These are phyloP conservation scores for Mythimna pallens DNA, from an alignment of 2,888 invertebrate species.

Conservation along the genomic window DNA sequence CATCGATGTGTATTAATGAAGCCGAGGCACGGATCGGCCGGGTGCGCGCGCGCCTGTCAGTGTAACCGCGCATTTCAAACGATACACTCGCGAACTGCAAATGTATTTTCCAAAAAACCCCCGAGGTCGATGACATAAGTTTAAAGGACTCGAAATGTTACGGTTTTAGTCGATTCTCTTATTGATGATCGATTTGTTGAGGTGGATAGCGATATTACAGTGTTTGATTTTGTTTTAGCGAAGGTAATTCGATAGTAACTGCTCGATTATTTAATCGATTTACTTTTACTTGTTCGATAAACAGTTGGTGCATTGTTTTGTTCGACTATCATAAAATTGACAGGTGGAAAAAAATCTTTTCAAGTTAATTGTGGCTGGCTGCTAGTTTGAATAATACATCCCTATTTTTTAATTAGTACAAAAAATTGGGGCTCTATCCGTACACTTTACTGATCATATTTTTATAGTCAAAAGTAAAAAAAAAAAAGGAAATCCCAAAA, in stretches of 20 bases:
- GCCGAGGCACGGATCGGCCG: conserved; percentile 79
- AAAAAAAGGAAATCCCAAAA: too few relatives aligned
- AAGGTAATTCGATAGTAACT: conserved; percentile 41
- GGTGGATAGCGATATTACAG: conserved; percentile 65
- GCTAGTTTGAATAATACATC: neutral
- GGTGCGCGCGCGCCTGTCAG: conserved; percentile 80
- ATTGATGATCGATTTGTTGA: conserved; percentile 63
- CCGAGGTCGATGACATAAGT: conserved; percentile 78
- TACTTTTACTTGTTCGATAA: conserved; percentile 32
- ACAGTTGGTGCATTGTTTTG: conserved; percentile 46
- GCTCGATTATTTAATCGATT: conserved; percentile 39
- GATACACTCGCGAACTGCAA: conserved; percentile 78
- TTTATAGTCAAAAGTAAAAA: too few relatives aligned
- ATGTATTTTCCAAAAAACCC: conserved; percentile 69
- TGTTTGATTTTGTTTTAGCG: conserved; percentile 60
- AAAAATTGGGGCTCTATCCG: too few relatives aligned
- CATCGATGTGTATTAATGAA: conserved; percentile 87
- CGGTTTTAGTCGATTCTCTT: conserved; percentile 65
- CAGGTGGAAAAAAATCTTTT: neutral
- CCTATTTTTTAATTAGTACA: too few relatives aligned
- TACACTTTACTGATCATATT: too few relatives aligned
- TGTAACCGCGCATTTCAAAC: conserved; percentile 84
- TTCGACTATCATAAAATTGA: conserved; percentile 4
- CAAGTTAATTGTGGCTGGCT: conserved; percentile 4
- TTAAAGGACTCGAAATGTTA: conserved; percentile 64